Conservation (phyloP, 2,888 invertebrate genomes). For the Therioaphis trifolii region DNA sequence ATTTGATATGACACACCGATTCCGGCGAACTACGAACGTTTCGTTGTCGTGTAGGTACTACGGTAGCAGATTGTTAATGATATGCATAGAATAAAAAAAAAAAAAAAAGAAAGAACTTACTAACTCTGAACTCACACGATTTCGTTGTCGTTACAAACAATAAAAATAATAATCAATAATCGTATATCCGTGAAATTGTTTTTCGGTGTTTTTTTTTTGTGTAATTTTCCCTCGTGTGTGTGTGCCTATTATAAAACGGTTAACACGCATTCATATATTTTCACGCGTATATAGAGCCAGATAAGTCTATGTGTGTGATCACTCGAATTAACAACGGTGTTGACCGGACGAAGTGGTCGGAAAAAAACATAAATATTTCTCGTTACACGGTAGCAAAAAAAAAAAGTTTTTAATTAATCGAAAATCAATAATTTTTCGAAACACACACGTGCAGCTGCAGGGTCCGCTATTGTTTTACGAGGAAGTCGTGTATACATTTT, state of each 20-base stretch:
- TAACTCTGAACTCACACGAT: neutral
- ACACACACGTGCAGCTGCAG: neutral
- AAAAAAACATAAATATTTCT: neutral
- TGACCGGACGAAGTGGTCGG: slow-evolving; percentile 40
- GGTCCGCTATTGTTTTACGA: slow-evolving; percentile 44
- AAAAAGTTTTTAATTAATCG: slow-evolving; percentile 32
- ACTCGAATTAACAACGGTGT: slow-evolving; percentile 48
- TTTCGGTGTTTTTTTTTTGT: slow-evolving; percentile 5
- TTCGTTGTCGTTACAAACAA: neutral
- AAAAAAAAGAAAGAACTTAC: neutral
- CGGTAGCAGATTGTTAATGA: neutral
- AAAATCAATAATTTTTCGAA: slow-evolving; percentile 28
- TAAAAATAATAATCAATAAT: neutral
- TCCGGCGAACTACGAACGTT: neutral
- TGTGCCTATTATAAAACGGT: neutral
- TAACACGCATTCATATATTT: slow-evolving; percentile 14
- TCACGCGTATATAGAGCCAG: slow-evolving; percentile 6
- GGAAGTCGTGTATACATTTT: slow-evolving; percentile 29
- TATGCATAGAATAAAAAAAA: neutral
- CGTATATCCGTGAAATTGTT: slow-evolving; percentile 53
- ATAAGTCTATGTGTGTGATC: slow-evolving; percentile 29
- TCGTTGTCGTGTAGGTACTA: neutral
- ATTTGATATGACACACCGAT: neutral
- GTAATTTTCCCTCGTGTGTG: neutral
- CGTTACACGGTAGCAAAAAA: neutral